Evolutionary conservation across 2,113 vertebrate genomes (phyloP).

Genomic region (Apus apus): DNA sequence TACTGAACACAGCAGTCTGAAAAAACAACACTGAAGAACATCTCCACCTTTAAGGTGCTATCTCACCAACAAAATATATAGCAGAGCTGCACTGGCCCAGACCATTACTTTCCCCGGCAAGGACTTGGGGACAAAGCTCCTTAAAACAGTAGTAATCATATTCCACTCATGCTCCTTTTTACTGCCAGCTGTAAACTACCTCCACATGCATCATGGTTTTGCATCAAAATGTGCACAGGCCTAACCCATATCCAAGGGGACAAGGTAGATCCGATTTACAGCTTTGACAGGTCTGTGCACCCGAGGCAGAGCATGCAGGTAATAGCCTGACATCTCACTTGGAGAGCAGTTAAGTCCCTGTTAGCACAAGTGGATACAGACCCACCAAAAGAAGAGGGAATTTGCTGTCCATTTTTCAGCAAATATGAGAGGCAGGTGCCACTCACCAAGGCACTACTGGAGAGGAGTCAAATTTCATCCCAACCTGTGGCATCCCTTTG

Average conservation of each 20-base stretch:
- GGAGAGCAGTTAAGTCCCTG: background rate
- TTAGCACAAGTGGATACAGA: background rate
- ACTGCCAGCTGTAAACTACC: constrained; percentile 72
- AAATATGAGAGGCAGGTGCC: fast-evolving
- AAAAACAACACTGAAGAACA: constrained; percentile 46
- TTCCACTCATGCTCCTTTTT: constrained; percentile 76
- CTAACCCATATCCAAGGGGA: constrained; percentile 64
- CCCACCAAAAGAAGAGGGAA: background rate
- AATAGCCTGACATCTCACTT: constrained; percentile 48
- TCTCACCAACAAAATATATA: constrained; percentile 67
- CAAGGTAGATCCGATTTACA: constrained; percentile 67
- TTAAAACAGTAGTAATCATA: constrained; percentile 74
- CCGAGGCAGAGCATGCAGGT: background rate
- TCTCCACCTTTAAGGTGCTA: constrained; percentile 51
- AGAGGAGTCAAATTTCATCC: background rate
- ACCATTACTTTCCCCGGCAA: constrained; percentile 68
- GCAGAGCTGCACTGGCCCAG: constrained; percentile 48
- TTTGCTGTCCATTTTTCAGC: background rate
- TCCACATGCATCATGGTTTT: constrained; percentile 73
- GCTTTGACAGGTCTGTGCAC: constrained; percentile 63
- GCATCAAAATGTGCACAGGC: constrained; percentile 72
- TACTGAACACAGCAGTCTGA: constrained; percentile 13
- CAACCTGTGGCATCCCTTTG: background rate
- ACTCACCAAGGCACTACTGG: background rate
- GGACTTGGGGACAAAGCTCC: constrained; percentile 74